These are phyloP conservation scores for Glyphotaelius pellucidus DNA, from an alignment of 2,888 invertebrate genomes.

Conservation along the genomic window DNA sequence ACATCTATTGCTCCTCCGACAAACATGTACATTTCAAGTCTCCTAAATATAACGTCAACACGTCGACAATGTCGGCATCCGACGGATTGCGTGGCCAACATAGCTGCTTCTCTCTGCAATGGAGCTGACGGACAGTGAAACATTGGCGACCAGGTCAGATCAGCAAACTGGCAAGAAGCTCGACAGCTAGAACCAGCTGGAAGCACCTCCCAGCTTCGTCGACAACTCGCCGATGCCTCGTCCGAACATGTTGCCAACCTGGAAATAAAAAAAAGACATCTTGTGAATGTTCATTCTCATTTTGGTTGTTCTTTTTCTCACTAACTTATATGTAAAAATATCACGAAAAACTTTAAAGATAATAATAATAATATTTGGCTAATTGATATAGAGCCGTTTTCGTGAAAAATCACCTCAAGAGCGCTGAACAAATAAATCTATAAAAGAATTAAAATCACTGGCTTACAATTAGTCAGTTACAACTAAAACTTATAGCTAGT, in stretches of 20 bases:
- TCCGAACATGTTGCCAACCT: constrained; percentile 93
- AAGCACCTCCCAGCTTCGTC: constrained; percentile 90
- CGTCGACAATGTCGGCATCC: not conserved
- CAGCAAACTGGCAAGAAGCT: not conserved
- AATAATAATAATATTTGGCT: too few relatives aligned
- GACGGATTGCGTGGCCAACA: not conserved
- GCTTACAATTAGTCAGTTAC: too few relatives aligned
- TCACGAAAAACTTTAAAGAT: too few relatives aligned
- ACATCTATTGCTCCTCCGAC: constrained; percentile 17
- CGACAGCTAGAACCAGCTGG: constrained; percentile 86
- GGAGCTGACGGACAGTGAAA: not conserved
- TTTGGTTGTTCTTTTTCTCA: too few relatives aligned
- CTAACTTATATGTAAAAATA: too few relatives aligned
- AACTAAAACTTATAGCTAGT: too few relatives aligned
- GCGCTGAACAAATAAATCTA: too few relatives aligned
- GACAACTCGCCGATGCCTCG: constrained; percentile 94
- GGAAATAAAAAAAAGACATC: constrained; percentile 66
- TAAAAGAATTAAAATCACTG: too few relatives aligned
- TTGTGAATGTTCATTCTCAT: not conserved
- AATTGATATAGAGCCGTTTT: too few relatives aligned
- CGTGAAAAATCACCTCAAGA: too few relatives aligned
- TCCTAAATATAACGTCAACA: constrained; percentile 12
- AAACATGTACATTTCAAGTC: constrained; percentile 16
- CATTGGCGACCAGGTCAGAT: constrained; percentile 10
- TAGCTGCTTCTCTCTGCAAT: not conserved